A percentile compares a stretch with the other conserved stretches of the same genome.
phyloP scores from a whole-genome alignment of 2,888 invertebrate species.

The Mythimna albipuncta region DNA sequence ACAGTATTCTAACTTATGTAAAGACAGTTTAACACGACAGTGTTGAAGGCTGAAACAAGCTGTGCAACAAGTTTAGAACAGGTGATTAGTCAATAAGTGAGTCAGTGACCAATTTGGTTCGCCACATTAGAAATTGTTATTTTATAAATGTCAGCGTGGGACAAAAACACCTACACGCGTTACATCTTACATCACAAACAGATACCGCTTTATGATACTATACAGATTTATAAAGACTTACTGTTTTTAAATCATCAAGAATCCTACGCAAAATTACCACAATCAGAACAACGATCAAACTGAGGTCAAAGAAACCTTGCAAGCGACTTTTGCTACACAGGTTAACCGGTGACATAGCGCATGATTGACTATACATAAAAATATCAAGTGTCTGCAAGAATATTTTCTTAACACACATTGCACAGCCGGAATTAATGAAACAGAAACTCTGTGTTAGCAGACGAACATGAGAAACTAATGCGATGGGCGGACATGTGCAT shows the following conservation, averaged over 20 bases:
- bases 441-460: slow-evolving; percentile 27
- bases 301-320: slow-evolving; percentile 71
- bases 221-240: slow-evolving; percentile 44
- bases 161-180: slow-evolving; percentile 61
- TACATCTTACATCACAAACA: slow-evolving; percentile 56
- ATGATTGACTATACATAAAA: slow-evolving; percentile 36
- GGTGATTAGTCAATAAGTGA: slow-evolving; percentile 55
- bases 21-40: slow-evolving; percentile 46
- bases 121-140: slow-evolving; percentile 38
- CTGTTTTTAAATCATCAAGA: slow-evolving; percentile 65
- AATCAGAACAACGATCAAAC: slow-evolving; percentile 71
- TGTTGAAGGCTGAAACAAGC: slow-evolving; percentile 46
- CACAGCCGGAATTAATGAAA: slow-evolving; percentile 18
- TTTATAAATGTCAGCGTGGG: slow-evolving; percentile 60
- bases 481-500: slow-evolving; percentile 56
- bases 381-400: slow-evolving; percentile 43
- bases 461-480: slow-evolving; percentile 37
- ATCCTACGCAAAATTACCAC: slow-evolving; percentile 71
- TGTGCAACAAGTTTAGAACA: slow-evolving; percentile 43
- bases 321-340: slow-evolving; percentile 64
- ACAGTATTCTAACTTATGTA: slow-evolving; percentile 47
- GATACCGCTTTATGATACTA: slow-evolving; percentile 61
- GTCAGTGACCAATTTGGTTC: slow-evolving; percentile 50
- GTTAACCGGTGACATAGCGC: slow-evolving; percentile 57
- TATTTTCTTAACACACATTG: slow-evolving; percentile 29